A percentile compares a stretch with the other conserved stretches of the same genome.
phyloP scores from a whole-genome alignment of 1,140 invertebrate species.

The Laodelphax striatellus region DNA sequence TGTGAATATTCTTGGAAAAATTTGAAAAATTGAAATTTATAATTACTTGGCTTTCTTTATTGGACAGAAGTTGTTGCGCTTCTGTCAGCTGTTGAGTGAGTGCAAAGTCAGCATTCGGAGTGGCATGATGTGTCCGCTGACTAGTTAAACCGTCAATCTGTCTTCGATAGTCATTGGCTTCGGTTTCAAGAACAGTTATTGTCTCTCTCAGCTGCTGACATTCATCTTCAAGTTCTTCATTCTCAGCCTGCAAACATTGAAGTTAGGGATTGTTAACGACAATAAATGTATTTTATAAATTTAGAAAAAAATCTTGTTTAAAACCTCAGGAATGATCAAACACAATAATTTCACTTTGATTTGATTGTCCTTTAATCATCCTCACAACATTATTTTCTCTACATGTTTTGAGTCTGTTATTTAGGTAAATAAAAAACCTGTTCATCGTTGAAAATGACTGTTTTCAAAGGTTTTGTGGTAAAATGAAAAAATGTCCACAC shows the following conservation, averaged over 20 bases:
- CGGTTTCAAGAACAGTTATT: background rate
- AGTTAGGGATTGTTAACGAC: background rate
- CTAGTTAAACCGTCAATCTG: background rate
- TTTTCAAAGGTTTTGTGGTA: no score
- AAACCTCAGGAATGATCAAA: no score
- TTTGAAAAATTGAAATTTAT: slow-evolving; percentile 5
- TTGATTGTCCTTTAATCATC: no score
- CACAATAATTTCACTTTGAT: no score
- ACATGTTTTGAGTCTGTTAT: no score
- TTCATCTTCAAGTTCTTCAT: slow-evolving; percentile 14
- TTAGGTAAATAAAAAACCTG: no score
- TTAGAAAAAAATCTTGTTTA: no score
- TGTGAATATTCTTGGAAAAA: no score
- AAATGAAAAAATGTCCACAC: no score
- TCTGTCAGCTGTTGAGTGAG: slow-evolving; percentile 1
- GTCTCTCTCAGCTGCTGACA: slow-evolving; percentile 1
- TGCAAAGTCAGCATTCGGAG: background rate
- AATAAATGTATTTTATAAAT: no score
- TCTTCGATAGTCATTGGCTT: slow-evolving; percentile 4
- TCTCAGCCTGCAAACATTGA: slow-evolving; percentile 6
- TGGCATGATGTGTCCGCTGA: background rate
- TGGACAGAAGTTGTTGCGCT: background rate
- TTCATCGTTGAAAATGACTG: no score
- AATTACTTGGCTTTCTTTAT: slow-evolving; percentile 8
- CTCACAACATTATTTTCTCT: no score